Evolutionary conservation across 2,888 invertebrate species (phyloP).

Genomic region (Idaea straminata): DNA sequence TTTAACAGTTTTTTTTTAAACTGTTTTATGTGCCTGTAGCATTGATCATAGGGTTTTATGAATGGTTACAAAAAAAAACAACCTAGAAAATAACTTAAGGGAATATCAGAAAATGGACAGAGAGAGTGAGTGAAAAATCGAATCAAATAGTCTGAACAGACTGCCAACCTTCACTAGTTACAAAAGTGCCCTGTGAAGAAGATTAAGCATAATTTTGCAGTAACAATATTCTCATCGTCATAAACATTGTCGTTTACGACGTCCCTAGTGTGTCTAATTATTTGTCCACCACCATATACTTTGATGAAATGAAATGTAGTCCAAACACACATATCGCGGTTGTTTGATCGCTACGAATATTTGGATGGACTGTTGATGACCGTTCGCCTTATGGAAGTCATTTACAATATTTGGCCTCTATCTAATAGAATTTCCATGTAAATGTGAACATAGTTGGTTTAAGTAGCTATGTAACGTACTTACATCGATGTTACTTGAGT

Average conservation of each 20-base stretch:
- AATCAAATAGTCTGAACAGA: too few species aligned
- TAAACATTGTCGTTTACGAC: background rate
- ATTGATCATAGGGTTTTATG: too few species aligned
- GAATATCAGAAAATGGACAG: too few species aligned
- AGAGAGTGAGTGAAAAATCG: too few species aligned
- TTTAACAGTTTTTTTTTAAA: too few species aligned
- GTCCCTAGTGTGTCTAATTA: background rate
- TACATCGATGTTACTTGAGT: background rate
- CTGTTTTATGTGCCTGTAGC: too few species aligned
- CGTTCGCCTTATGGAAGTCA: conserved; percentile 40
- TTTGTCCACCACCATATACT: conserved; percentile 19
- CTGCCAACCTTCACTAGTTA: too few species aligned
- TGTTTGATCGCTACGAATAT: conserved; percentile 53
- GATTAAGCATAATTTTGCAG: background rate
- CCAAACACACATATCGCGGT: conserved; percentile 52
- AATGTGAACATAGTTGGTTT: background rate
- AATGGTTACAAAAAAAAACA: too few species aligned
- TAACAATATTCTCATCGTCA: background rate
- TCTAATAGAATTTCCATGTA: conserved; percentile 12
- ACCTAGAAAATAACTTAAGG: too few species aligned
- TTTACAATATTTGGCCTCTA: conserved; percentile 31
- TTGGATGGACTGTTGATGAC: conserved; percentile 48
- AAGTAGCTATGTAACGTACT: background rate
- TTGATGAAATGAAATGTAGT: conserved; percentile 48
- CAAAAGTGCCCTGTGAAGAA: too few species aligned